Percentiles rank a stretch among this genome's conserved stretches.
These are phyloP conservation scores for Mesochorus sp. DNA, from an alignment of 2,888 invertebrate species.

Conservation along the genomic window DNA sequence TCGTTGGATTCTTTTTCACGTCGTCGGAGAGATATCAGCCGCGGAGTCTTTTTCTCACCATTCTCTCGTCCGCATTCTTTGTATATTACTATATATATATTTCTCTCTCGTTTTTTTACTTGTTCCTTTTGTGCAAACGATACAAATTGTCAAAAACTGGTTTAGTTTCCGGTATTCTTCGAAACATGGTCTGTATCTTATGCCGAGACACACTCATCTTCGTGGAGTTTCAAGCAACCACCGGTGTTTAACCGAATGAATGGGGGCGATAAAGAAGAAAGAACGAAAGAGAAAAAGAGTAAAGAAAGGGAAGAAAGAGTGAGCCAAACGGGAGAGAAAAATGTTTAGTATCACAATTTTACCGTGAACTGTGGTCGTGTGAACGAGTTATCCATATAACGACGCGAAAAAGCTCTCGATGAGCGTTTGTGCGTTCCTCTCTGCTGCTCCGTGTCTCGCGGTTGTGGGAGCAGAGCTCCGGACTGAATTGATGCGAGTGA, in stretches of 20 bases:
- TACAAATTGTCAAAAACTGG: slow-evolving; percentile 75
- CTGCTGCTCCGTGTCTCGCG: slow-evolving; percentile 4
- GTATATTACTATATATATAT: neutral
- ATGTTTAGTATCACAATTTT: slow-evolving; percentile 12
- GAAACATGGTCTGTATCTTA: slow-evolving; percentile 54
- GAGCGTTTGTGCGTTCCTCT: neutral
- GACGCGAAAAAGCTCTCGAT: neutral
- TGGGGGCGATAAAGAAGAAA: slow-evolving; percentile 18
- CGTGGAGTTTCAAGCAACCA: slow-evolving; percentile 43
- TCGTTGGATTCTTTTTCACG: too few relatives aligned
- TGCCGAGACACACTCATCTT: slow-evolving; percentile 44
- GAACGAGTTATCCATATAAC: slow-evolving; percentile 32
- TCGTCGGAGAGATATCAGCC: neutral
- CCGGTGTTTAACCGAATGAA: slow-evolving; percentile 63
- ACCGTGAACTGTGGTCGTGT: slow-evolving; percentile 34
- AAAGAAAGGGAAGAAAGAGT: slow-evolving; percentile 6
- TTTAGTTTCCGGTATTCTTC: slow-evolving; percentile 74
- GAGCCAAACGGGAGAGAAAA: neutral
- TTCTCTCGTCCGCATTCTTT: slow-evolving; percentile 6
- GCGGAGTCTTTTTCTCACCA: neutral
- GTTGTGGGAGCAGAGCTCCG: slow-evolving; percentile 43
- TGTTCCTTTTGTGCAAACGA: slow-evolving; percentile 49
- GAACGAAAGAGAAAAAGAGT: slow-evolving; percentile 9
- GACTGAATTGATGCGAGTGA: slow-evolving; percentile 64
- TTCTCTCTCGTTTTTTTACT: neutral